These are phyloP conservation scores for Pseudanteris insignis DNA, from an alignment of 2,888 invertebrate species.

Conservation along the genomic window DNA sequence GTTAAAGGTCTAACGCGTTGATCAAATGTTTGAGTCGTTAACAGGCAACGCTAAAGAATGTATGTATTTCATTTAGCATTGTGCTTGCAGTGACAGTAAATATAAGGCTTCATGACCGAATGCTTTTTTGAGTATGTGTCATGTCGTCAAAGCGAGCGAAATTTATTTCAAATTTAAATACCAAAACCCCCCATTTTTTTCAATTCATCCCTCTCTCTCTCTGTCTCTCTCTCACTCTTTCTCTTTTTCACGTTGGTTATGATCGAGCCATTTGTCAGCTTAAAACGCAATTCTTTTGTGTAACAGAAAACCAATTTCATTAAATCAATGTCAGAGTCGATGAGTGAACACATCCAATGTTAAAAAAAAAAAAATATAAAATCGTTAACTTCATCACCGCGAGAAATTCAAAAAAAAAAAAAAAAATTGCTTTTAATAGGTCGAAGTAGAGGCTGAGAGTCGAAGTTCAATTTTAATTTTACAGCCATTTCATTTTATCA, in stretches of 20 bases:
- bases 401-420: too few relatives aligned
- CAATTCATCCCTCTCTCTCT: slow-evolving; percentile 21
- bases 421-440: too few relatives aligned
- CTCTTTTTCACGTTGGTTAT: too few relatives aligned
- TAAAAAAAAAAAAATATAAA: slow-evolving; percentile 36
- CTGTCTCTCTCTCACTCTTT: too few relatives aligned
- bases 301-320: slow-evolving; percentile 45
- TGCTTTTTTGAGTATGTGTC: slow-evolving; percentile 31
- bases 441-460: too few relatives aligned
- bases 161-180: slow-evolving; percentile 38
- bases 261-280: slow-evolving; percentile 35
- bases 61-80: slow-evolving; percentile 44
- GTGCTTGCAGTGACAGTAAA: slow-evolving; percentile 35
- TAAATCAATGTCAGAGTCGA: slow-evolving; percentile 41
- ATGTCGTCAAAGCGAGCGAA: slow-evolving; percentile 30
- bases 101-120: slow-evolving; percentile 43
- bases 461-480: too few relatives aligned
- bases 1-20: slow-evolving; percentile 33
- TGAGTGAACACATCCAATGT: slow-evolving; percentile 33
- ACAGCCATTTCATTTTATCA: too few relatives aligned
- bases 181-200: slow-evolving; percentile 32
- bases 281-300: slow-evolving; percentile 42
- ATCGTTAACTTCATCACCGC: too few relatives aligned
- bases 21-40: slow-evolving; percentile 42
- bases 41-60: slow-evolving; percentile 47